phyloP scores from a whole-genome alignment of 2,797 vertebrate species.

The Oryzias dopingdopingensis region DNA sequence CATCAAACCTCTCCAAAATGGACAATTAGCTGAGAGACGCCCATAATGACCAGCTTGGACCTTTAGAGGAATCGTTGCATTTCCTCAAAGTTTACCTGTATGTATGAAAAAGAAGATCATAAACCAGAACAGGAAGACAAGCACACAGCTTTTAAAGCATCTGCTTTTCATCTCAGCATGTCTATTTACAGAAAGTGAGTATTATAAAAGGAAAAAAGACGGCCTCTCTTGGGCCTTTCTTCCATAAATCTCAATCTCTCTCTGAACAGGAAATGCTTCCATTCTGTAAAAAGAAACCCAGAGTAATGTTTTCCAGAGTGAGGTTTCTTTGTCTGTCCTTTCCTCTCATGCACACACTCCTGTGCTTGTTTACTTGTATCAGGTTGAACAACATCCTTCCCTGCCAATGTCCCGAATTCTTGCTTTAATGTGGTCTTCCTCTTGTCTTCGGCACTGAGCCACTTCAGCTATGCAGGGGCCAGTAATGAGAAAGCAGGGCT shows the following conservation, averaged over 20 bases:
- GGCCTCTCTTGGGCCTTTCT: conserved; percentile 21
- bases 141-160: conserved; percentile 26
- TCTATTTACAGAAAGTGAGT: conserved; percentile 50
- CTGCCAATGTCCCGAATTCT: conserved; percentile 53
- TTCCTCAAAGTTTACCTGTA: conserved; percentile 4
- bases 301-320: conserved; percentile 41
- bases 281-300: conserved; percentile 48
- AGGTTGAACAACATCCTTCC: conserved; percentile 61
- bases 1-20: no score
- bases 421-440: conserved; percentile 72
- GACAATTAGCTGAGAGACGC: no score
- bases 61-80: not conserved
- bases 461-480: conserved; percentile 25
- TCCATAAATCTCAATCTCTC: conserved; percentile 60
- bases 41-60: not conserved
- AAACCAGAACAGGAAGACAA: not conserved
- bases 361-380: conserved; percentile 49
- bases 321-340: conserved; percentile 15
- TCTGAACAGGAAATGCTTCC: conserved; percentile 64
- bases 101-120: not conserved
- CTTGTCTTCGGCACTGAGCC: conserved; percentile 33
- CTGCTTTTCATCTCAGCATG: conserved; percentile 41
- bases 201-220: conserved; percentile 43
- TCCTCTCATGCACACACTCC: conserved; percentile 11
- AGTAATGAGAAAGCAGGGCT: conserved; percentile 30